These are phyloP conservation scores for Himalopsyche anomala DNA, from an alignment of 2,888 invertebrate genomes.

Conservation along the genomic window DNA sequence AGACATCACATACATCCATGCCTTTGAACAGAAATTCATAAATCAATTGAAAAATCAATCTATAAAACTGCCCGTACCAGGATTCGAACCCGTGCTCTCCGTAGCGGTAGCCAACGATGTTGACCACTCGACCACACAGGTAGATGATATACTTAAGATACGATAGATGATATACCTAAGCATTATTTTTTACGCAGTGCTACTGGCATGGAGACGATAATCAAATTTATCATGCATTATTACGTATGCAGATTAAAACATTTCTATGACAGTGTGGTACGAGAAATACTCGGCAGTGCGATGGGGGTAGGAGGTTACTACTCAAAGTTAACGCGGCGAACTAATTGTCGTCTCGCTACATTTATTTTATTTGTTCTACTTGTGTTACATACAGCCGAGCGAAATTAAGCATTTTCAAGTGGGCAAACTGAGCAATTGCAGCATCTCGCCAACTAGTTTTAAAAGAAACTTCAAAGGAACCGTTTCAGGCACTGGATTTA, in stretches of 20 bases:
- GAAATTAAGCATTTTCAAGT: constrained; percentile 19
- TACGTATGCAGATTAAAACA: neutral
- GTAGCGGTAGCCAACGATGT: too few relatives aligned
- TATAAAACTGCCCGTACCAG: too few relatives aligned
- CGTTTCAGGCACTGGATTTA: neutral
- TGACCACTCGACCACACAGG: too few relatives aligned
- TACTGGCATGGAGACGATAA: neutral
- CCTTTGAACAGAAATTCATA: too few relatives aligned
- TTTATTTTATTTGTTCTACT: constrained; percentile 26
- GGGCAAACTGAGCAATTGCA: constrained; percentile 1
- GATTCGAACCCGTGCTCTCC: too few relatives aligned
- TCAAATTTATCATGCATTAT: neutral
- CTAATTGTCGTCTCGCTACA: constrained; percentile 17
- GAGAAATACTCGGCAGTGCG: neutral
- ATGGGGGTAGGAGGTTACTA: neutral
- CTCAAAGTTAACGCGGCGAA: constrained; percentile 29
- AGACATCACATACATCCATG: too few relatives aligned
- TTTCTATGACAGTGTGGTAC: neutral
- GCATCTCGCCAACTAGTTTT: neutral
- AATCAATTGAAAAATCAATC: too few relatives aligned
- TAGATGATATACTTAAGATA: too few relatives aligned
- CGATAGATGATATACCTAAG: too few relatives aligned
- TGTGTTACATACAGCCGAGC: constrained; percentile 16
- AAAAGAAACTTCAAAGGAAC: neutral
- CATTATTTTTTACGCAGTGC: too few relatives aligned